A percentile compares a stretch with the other conserved stretches of the same genome.
These are phyloP conservation scores for Drosophila ambigua DNA, from an alignment of 1,140 invertebrate genomes.

Conservation along the genomic window DNA sequence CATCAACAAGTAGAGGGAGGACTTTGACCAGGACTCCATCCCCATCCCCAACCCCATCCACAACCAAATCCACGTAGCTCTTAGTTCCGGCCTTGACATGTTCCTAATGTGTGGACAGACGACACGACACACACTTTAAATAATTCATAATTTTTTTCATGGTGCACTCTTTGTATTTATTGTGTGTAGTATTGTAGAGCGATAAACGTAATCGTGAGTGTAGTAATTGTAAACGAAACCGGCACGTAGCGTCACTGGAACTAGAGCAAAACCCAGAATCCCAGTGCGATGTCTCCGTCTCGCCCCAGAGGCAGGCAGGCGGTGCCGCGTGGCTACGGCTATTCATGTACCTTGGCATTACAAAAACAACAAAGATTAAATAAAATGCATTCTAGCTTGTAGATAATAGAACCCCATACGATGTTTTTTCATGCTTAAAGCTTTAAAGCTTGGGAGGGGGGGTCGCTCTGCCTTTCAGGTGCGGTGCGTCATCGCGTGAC, in stretches of 20 bases:
- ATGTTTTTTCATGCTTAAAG: constrained; percentile 6
- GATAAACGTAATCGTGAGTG: constrained; percentile 16
- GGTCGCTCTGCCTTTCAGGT: not conserved
- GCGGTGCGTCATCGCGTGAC: constrained; percentile 36
- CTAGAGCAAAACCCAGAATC: not conserved
- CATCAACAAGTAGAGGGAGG: constrained; percentile 24
- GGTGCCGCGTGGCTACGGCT: constrained; percentile 25
- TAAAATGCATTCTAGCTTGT: constrained; percentile 46
- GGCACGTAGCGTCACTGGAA: constrained; percentile 9
- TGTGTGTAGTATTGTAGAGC: constrained; percentile 17
- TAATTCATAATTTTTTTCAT: constrained; percentile 3
- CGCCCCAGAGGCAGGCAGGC: not conserved
- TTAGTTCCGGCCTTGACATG: constrained; percentile 25
- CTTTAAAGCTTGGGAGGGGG: not conserved
- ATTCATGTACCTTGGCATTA: constrained; percentile 54
- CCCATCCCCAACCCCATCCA: no score
- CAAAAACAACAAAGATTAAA: constrained; percentile 40
- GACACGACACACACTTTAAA: no score
- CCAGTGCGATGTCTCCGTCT: not conserved
- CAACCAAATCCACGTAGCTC: not conserved
- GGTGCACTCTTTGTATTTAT: constrained; percentile 46
- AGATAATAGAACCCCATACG: constrained; percentile 33
- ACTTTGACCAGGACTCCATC: not conserved
- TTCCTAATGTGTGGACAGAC: constrained; percentile 48
- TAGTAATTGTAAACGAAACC: constrained; percentile 21